These are phyloP conservation scores for Polyploca ridens DNA, from an alignment of 2,888 invertebrate genomes.

Conservation along the genomic window DNA sequence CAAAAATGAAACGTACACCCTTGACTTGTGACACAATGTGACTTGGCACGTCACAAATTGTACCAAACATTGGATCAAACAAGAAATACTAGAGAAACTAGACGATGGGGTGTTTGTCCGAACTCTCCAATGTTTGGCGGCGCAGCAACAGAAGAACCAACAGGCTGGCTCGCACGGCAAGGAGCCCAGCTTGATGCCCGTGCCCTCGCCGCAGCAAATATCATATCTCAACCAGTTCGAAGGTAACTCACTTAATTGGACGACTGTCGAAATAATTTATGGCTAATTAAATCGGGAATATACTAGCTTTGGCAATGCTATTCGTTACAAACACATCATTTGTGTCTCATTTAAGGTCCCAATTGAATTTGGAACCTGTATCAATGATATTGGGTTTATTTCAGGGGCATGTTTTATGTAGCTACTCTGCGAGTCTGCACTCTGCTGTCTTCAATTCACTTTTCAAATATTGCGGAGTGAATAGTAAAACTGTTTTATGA, in stretches of 20 bases:
- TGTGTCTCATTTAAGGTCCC: too few relatives aligned
- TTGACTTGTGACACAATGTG: slow-evolving; percentile 17
- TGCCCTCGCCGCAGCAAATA: slow-evolving; percentile 98
- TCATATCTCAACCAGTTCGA: slow-evolving; percentile 98
- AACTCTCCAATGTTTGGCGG: slow-evolving; percentile 82
- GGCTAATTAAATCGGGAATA: slow-evolving; percentile 32
- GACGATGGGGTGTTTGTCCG: slow-evolving; percentile 83
- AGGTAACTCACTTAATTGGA: slow-evolving; percentile 79
- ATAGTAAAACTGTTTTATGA: too few relatives aligned
- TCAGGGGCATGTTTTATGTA: too few relatives aligned
- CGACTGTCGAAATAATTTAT: slow-evolving; percentile 50
- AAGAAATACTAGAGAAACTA: slow-evolving; percentile 81
- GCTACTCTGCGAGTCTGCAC: too few relatives aligned
- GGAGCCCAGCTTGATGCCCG: slow-evolving; percentile 97
- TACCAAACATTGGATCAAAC: slow-evolving; percentile 48
- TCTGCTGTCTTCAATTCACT: too few relatives aligned
- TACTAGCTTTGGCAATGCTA: slow-evolving; percentile 28
- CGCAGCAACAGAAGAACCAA: slow-evolving; percentile 80
- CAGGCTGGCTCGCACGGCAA: slow-evolving; percentile 82
- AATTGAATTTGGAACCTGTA: too few relatives aligned
- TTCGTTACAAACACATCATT: neutral
- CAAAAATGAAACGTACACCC: slow-evolving; percentile 14
- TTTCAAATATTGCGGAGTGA: too few relatives aligned
- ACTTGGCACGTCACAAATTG: slow-evolving; percentile 28
- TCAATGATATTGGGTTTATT: too few relatives aligned